Percentiles rank a stretch among this genome's conserved stretches.
phyloP scores from a whole-genome alignment of 2,888 invertebrate species.

The Chirona hameri region DNA sequence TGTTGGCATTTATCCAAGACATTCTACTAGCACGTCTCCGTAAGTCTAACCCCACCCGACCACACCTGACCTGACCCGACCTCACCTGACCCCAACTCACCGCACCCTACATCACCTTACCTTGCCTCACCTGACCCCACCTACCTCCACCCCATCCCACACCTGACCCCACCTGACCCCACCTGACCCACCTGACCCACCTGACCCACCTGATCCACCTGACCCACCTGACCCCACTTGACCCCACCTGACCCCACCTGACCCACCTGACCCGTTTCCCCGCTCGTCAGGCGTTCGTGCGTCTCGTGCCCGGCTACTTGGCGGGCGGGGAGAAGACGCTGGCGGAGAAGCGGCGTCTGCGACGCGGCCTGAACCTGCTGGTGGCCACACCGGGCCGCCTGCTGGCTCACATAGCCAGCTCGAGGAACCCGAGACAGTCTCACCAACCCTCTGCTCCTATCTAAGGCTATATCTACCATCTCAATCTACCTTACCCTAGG shows the following conservation, averaged over 20 bases:
- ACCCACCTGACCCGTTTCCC: too few species aligned
- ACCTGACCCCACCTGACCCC: background rate
- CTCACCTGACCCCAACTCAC: background rate
- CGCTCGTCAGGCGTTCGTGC: slow-evolving; percentile 71
- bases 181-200: too few species aligned
- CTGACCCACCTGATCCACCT: too few species aligned
- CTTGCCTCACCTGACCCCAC: background rate
- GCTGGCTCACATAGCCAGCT: slow-evolving; percentile 82
- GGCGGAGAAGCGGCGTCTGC: slow-evolving; percentile 82
- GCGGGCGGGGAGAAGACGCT: slow-evolving; percentile 91
- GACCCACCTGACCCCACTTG: background rate
- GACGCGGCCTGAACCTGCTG: slow-evolving; percentile 75
- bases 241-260: background rate
- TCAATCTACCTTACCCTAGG: too few species aligned
- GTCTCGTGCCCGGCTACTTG: slow-evolving; percentile 84
- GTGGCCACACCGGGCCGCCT: slow-evolving; percentile 88
- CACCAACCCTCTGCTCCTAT: too few species aligned
- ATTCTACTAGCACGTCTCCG: too few species aligned
- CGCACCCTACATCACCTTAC: background rate
- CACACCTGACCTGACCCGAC: too few species aligned
- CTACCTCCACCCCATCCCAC: too few species aligned
- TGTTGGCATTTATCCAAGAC: too few species aligned
- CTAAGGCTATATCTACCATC: too few species aligned
- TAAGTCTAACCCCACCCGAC: too few species aligned
- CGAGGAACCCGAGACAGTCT: too few species aligned